Conservation (phyloP, 1,140 invertebrate genomes). For the Caenorhabditis inopinata region DNA sequence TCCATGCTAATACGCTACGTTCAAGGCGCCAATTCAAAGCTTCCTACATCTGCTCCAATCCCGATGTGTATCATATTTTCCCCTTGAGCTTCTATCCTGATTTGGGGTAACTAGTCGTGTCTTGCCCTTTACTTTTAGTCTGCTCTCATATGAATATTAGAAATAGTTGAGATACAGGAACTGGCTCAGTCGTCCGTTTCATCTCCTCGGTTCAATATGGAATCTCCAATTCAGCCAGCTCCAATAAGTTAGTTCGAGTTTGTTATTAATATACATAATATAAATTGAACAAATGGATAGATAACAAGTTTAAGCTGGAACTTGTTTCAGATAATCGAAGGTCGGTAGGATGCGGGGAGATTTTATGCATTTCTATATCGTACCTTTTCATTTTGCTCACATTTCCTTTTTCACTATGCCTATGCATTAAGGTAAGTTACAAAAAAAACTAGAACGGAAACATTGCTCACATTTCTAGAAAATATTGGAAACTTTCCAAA, state of each 20-base stretch:
- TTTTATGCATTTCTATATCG: slow-evolving; percentile 78
- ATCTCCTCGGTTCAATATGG: background rate
- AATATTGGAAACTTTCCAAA: too few species aligned
- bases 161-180: slow-evolving; percentile 25
- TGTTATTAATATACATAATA: too few species aligned
- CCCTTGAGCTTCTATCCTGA: too few species aligned
- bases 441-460: background rate
- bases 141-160: background rate
- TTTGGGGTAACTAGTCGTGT: too few species aligned
- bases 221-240: background rate
- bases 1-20: too few species aligned
- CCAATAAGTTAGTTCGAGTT: background rate
- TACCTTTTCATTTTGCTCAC: slow-evolving; percentile 82
- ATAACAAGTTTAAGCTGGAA: too few species aligned
- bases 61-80: too few species aligned
- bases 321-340: too few species aligned
- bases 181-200: background rate
- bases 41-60: too few species aligned
- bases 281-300: too few species aligned
- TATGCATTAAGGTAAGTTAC: slow-evolving; percentile 82
- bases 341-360: background rate
- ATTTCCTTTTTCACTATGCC: slow-evolving; percentile 86
- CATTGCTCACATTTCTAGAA: too few species aligned
- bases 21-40: too few species aligned
- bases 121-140: background rate